Conservation (phyloP, 1,140 invertebrate genomes). For the Condylostylus longicornis region DNA sequence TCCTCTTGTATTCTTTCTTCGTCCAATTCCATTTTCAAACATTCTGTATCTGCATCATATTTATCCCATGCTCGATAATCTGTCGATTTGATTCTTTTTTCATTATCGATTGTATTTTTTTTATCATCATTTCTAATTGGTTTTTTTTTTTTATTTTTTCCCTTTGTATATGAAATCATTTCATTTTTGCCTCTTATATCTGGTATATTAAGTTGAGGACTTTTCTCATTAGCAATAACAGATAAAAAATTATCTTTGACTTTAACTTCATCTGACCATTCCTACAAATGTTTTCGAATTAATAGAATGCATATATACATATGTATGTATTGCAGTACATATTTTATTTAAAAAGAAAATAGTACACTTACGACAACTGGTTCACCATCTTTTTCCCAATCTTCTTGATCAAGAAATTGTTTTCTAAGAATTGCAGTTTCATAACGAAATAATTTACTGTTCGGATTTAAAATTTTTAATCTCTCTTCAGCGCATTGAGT, state of each 20-base stretch:
- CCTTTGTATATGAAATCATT: too few relatives aligned
- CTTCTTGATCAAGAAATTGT: conserved; percentile 26
- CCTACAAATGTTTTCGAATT: conserved; percentile 9
- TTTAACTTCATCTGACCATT: conserved; percentile 36
- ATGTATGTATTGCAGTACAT: too few relatives aligned
- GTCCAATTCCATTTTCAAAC: conserved; percentile 45
- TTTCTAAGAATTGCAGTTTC: conserved; percentile 34
- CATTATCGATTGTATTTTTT: conserved; percentile 8
- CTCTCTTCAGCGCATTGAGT: conserved; percentile 37
- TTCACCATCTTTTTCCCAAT: conserved; percentile 29
- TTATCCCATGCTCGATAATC: conserved; percentile 54
- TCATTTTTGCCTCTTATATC: too few relatives aligned
- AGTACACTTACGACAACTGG: conserved; percentile 32
- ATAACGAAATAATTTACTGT: conserved; percentile 36
- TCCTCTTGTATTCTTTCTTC: conserved; percentile 37
- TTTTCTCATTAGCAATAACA: conserved; percentile 13
- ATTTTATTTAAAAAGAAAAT: too few relatives aligned
- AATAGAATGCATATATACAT: too few relatives aligned
- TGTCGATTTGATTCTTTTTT: conserved; percentile 34
- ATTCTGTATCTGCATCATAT: conserved; percentile 50
- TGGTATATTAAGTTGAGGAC: too few relatives aligned
- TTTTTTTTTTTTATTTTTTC: neutral
- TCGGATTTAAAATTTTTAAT: conserved; percentile 36
- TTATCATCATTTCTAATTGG: neutral
- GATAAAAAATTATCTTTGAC: conserved; percentile 30